phyloP scores from a whole-genome alignment of 2,797 vertebrate species.

The Manis javanica region DNA sequence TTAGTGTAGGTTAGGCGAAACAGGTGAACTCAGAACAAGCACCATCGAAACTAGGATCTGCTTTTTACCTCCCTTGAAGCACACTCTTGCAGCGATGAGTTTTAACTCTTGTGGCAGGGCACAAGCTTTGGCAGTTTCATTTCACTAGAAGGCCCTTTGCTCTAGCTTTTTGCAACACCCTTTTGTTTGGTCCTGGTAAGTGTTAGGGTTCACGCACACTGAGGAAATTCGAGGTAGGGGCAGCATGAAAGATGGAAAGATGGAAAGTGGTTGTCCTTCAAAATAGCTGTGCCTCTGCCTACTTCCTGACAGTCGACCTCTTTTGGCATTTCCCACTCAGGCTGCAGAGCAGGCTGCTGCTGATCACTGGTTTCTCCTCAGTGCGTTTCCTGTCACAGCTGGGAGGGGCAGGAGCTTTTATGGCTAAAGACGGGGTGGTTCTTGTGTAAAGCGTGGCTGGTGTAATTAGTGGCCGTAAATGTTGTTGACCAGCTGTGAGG shows the following conservation, averaged over 20 bases:
- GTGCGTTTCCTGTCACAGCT: rapidly evolving
- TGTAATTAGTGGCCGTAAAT: neutral
- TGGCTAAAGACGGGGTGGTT: neutral
- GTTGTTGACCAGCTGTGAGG: neutral
- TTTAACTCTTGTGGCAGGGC: conserved; percentile 13
- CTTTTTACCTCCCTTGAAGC: conserved; percentile 82
- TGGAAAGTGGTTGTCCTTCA: neutral
- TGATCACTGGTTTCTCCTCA: neutral
- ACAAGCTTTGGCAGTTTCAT: neutral
- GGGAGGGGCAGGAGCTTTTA: neutral
- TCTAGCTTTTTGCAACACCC: neutral
- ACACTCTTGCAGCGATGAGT: neutral
- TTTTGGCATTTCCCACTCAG: neutral
- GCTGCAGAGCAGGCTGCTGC: rapidly evolving
- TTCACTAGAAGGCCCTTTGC: neutral
- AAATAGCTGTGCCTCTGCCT: neutral
- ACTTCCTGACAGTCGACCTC: neutral
- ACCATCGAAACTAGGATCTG: conserved; percentile 87
- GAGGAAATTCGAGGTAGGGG: neutral
- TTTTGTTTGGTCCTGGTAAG: neutral
- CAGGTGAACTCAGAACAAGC: conserved; percentile 88
- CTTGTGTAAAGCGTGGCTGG: no score
- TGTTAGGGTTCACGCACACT: neutral
- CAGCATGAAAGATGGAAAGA: neutral
- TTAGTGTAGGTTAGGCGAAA: conserved; percentile 88